Conservation (phyloP, 2,888 invertebrate species). For the Rhingia rostrata region DNA sequence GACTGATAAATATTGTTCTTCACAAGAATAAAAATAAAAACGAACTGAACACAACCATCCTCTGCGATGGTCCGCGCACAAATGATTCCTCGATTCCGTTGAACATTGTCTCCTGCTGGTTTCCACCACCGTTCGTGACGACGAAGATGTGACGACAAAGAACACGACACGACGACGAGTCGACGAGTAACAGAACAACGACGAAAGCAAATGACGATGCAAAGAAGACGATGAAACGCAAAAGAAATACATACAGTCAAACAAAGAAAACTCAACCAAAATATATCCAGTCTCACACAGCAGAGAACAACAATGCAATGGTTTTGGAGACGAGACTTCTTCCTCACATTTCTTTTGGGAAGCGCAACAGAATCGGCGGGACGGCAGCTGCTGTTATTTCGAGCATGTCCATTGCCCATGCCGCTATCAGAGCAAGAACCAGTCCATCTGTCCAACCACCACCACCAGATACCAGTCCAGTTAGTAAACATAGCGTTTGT, state of each 20-base stretch:
- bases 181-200: conserved; percentile 15
- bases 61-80: conserved; percentile 80
- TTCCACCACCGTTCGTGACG: conserved; percentile 68
- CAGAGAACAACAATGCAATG: conserved; percentile 17
- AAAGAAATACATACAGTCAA: neutral
- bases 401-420: conserved; percentile 2
- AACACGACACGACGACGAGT: conserved; percentile 26
- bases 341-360: conserved; percentile 5
- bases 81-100: conserved; percentile 79
- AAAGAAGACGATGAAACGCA: conserved; percentile 33
- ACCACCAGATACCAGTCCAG: neutral
- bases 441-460: neutral
- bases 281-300: conserved; percentile 30
- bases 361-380: neutral
- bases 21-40: conserved; percentile 15
- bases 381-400: conserved; percentile 26
- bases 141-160: conserved; percentile 27
- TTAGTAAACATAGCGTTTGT: no score
- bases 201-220: conserved; percentile 32
- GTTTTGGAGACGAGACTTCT: conserved; percentile 23
- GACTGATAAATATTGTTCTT: conserved; percentile 38
- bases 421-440: conserved; percentile 3
- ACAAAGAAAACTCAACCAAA: conserved; percentile 22
- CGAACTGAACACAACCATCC: conserved; percentile 77
- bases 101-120: conserved; percentile 70